Percentiles rank a stretch among this genome's conserved stretches.
Evolutionary conservation across 1,140 invertebrate species (phyloP).

Genomic region (Planococcus citri): DNA sequence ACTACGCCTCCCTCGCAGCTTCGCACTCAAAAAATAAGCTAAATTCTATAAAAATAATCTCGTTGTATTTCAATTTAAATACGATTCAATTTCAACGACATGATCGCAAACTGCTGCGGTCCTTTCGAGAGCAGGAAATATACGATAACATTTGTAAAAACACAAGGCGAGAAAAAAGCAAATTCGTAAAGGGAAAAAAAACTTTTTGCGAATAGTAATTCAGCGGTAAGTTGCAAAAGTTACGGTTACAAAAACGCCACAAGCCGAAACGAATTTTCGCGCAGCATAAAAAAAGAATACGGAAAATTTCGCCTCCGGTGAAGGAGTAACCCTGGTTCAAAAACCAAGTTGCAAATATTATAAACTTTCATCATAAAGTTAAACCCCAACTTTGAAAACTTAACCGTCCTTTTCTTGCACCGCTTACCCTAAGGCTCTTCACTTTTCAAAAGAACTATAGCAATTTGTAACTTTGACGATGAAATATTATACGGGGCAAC

Average conservation of each 20-base stretch:
- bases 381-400: conserved; percentile 6
- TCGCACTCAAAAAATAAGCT: not conserved
- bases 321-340: conserved; percentile 6
- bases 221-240: not conserved
- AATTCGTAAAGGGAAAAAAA: not conserved
- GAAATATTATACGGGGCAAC: not conserved
- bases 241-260: conserved; percentile 6
- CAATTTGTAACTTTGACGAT: conserved; percentile 7
- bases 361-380: conserved; percentile 8
- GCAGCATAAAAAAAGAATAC: conserved; percentile 7
- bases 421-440: conserved; percentile 5
- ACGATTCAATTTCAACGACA: not conserved
- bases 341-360: conserved; percentile 1
- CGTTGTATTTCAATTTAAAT: not conserved
- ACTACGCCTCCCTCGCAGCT: not conserved
- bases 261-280: not conserved
- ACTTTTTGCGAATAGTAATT: conserved; percentile 6
- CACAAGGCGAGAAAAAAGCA: not conserved
- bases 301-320: conserved; percentile 1
- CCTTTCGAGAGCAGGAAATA: not conserved
- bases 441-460: not conserved
- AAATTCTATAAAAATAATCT: not conserved
- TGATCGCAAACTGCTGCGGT: not conserved
- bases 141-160: not conserved
- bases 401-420: conserved; percentile 1